Evolutionary conservation across 1,140 invertebrate genomes (phyloP), one percentile per base, ranked within the genome.

Genomic region (Drosophila nebulosa): DNA sequence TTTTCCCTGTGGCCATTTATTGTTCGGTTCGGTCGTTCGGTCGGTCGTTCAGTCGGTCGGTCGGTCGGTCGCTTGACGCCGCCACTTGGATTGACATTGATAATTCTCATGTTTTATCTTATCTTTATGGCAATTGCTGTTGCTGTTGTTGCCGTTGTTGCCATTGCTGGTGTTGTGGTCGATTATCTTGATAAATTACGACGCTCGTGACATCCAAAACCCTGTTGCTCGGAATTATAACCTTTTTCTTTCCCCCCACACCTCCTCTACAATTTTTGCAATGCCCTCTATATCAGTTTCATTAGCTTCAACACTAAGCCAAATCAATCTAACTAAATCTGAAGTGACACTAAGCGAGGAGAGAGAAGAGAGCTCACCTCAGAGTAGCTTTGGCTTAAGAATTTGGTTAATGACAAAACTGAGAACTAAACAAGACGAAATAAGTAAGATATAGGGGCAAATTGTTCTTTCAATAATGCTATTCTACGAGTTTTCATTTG

Each of bases 161-260:
- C 14, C 76, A 24, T 73, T 64, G 69, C 64, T 62, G 60, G 61
- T 57, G 61, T 59, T 58, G 61, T 60, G 69, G 60, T 75, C 83
- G 80, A 85, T 85, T 85, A 85, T 85, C 81, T 86, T 86, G 83
- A 86, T 78, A 88, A 81, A 78, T 88, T 81, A 86, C 70, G 78
- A 69, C 55, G 64, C 81, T 86, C 81, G 81, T 86, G 81, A 86
- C 83, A 88, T 60, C 51, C 58, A 58, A 71, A 59, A 46, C 26
- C 30, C 50, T 36, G 51, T 52, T 53, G 59, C 52, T 27, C 61
- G 39, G 39, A 42, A 42, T 68, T 72, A 72, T 63, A 64, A 52
- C 64, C 42, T 53, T 69, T 63, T 59, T 58, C 51, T 39, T 10
- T 22, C 21, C 35, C 4, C 7, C 7, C 9, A 27, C 10, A 30